Base-by-base conservation (phyloP, 2,113 vertebrate genomes). In the Hystrix brachyura region DNA sequence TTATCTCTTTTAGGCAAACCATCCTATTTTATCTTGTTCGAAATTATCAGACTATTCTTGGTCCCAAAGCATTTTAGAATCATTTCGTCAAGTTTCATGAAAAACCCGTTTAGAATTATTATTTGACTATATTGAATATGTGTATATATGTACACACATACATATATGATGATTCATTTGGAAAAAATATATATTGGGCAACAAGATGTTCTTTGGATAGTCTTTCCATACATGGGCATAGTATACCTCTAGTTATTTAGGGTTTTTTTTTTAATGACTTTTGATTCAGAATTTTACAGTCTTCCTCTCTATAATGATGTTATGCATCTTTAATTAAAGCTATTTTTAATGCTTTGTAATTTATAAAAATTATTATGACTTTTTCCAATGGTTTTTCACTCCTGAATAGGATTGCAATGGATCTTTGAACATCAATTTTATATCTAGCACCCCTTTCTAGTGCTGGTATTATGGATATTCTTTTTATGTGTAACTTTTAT, bases 301-400 rank as follows among this genome's bases (percentile, higher is more conserved):
- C n/a, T 78, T n/a, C 80, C 34, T 3, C 1, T n/a, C 15, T 7
- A 17, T 21, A 25, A 93, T 51, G 5, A 9, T 87, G 7, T 71
- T 91, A 65, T 29, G 48, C 0, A 64, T 84, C 23, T 29, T 74
- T 67, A 74, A 19, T 55, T 83, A 84, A 71, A 88, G 29, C 7
- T 38, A 17, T 71, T 1, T 78, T 91, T 71, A 84, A 65, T 23
- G 43, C 13, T 88, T 88, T 43, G 8, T 53, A 34, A 34, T 65
- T 71, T 95, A 84, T 72, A 67, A 94, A 71, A 84, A 60, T 46
- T 59, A 46, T 86, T 72, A 72, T 60, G 80, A 64, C 27, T 92
- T 27, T 88, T 76, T 59, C 38, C 32, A 83, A 18, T 80, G 29
- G 8, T 34, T 84, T 90, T 80, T 34, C 25, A 55, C 55, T 79